Base-by-base conservation (phyloP, 2,113 vertebrate species). In the Hyperoodon ampullatus region DNA sequence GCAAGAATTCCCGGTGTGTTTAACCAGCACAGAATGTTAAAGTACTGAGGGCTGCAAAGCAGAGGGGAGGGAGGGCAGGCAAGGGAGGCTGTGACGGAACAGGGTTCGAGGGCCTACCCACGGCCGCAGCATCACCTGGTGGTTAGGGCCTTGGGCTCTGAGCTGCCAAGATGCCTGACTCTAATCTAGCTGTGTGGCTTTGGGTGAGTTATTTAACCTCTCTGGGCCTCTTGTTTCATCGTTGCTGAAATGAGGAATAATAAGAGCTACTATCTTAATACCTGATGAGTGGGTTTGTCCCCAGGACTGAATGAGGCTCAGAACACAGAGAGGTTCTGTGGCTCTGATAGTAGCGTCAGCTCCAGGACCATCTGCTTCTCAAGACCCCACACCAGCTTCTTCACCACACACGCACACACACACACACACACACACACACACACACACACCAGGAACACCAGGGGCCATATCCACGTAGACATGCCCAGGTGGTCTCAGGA, bases 301-400 rank as follows among this genome's bases (percentile, higher is more conserved):
- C 66, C 19, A 15, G 87, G 66, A 71, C 47, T 71, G 72, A 39
- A 60, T 7, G 14, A 42, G 44, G 23, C 74, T 72, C 30, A 47
- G 88, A 53, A n/a, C 70, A 13, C 21, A n/a, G 50, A 58, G 75
- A 23, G 3, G 53, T 3, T 3, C 11, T 11, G 26, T 21, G 55
- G n/a, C 16, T 33, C 53, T 35, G 7, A 42, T 1, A 0, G 35
- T 4, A 14, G 26, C 47, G n/a, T 58, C 30, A 6, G 74, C 15
- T 28, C 47, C 2, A 1, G n/a, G 60, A 55, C 13, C 90, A 21
- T 55, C 74, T 82, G 68, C 28, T 26, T 55, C 24, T 23, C 9
- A 18, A 88, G 63, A 65, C 28, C 66, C 68, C 0, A 0, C 28
- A 16, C 44, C 12, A 12, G 6, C n/a, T 0, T 65, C 39, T 1